Conservation (phyloP, 1,140 invertebrate genomes). For the Drosophila kanapiae region DNA sequence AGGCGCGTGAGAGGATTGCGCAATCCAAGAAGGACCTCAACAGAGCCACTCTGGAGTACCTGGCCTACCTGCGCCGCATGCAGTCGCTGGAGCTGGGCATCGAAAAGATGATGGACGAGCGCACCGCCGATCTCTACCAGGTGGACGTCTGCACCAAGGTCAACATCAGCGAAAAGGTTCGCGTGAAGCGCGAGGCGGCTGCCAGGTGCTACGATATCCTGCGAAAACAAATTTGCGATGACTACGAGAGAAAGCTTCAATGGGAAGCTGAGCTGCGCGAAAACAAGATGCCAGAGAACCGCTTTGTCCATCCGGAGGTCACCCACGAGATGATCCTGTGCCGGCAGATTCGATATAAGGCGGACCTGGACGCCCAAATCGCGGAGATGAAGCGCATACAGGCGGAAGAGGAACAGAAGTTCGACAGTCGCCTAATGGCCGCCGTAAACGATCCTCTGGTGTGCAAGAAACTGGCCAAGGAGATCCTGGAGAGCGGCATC, state of each 20-base stretch:
- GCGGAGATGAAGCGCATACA: conserved; percentile 69
- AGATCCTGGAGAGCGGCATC: conserved; percentile 46
- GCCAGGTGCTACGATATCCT: conserved; percentile 58
- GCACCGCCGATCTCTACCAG: conserved; percentile 67
- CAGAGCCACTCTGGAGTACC: conserved; percentile 69
- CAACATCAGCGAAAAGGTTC: conserved; percentile 46
- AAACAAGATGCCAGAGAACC: conserved; percentile 73
- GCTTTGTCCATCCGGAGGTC: conserved; percentile 66
- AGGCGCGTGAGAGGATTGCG: conserved; percentile 36
- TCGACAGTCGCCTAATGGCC: conserved; percentile 50
- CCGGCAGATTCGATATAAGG: conserved; percentile 37
- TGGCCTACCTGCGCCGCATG: conserved; percentile 65
- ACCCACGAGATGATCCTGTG: conserved; percentile 49
- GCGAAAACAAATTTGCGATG: conserved; percentile 68
- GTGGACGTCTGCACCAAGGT: conserved; percentile 74
- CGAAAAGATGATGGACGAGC: conserved; percentile 67
- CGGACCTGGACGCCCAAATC: conserved; percentile 69
- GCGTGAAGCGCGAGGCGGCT: conserved; percentile 52
- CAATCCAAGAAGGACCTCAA: conserved; percentile 49
- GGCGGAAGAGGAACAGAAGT: conserved; percentile 57
- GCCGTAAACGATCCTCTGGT: conserved; percentile 63
- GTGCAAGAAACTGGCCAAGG: conserved; percentile 56
- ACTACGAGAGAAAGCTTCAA: conserved; percentile 62
- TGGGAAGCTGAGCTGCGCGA: conserved; percentile 60
- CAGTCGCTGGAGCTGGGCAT: conserved; percentile 67